Evolutionary conservation across 2,113 vertebrate species (phyloP).

Genomic region (Rhea pennata): DNA sequence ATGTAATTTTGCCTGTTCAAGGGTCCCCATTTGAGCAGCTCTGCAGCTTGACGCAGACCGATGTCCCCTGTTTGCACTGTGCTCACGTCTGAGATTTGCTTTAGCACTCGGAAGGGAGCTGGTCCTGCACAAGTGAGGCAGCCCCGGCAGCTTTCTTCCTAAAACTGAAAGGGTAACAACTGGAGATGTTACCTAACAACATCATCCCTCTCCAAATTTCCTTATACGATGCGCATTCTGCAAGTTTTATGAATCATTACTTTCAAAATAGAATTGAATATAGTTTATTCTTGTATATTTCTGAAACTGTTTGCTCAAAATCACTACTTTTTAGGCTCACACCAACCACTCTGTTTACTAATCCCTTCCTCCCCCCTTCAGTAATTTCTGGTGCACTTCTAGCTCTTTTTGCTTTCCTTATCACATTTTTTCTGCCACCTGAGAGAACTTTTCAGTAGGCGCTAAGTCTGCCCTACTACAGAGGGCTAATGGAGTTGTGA

Average conservation of each 20-base stretch:
- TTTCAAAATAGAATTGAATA: background rate
- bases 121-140: rapidly evolving
- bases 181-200: background rate
- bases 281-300: background rate
- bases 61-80: rapidly evolving
- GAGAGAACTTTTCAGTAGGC: too few species aligned
- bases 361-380: too few species aligned
- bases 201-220: background rate
- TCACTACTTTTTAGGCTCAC: background rate
- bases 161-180: rapidly evolving
- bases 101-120: background rate
- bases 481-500: background rate
- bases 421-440: background rate
- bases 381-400: background rate
- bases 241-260: background rate
- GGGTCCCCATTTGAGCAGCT: background rate
- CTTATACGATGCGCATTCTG: background rate
- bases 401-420: background rate
- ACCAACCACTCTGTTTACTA: background rate
- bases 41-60: background rate
- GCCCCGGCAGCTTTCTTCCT: background rate
- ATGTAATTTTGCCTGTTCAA: background rate
- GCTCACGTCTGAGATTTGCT: rapidly evolving
- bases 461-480: background rate
- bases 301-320: background rate